Percentiles rank a stretch among this genome's conserved stretches.
Conservation (phyloP, 2,113 vertebrate genomes). For the Ophiodon elongatus region DNA sequence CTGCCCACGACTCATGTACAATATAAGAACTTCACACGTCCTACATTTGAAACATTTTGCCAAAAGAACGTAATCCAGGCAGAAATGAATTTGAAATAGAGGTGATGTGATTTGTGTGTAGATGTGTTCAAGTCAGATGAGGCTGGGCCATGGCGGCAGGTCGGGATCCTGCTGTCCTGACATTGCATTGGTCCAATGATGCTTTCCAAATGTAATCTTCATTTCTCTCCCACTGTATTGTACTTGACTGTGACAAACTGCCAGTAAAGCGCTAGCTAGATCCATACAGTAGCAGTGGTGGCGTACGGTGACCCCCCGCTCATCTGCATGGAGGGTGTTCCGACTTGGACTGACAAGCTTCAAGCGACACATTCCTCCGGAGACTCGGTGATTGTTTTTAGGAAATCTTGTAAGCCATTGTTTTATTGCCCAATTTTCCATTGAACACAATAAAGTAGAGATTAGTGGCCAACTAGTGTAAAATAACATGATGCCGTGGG, state of each 20-base stretch:
- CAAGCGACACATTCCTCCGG: neutral
- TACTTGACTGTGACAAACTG: no score
- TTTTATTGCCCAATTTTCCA: neutral
- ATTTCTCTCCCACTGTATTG: neutral
- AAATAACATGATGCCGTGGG: neutral
- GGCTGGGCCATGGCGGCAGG: neutral
- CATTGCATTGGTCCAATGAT: neutral
- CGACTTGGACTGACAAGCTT: neutral
- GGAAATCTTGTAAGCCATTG: neutral
- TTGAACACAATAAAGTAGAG: neutral
- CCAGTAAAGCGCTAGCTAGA: no score
- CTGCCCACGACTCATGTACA: neutral
- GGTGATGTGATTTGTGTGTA: neutral
- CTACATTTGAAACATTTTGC: neutral
- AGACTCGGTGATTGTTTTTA: neutral
- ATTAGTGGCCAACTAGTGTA: neutral
- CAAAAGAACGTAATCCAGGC: neutral
- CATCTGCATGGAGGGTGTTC: neutral
- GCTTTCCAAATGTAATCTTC: neutral
- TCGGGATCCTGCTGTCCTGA: no score
- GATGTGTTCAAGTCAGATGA: conserved; percentile 8
- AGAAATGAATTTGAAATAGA: neutral
- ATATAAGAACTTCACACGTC: neutral
- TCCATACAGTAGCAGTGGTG: neutral
- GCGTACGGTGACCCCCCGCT: neutral